A percentile compares a stretch with the other conserved stretches of the same genome.
Evolutionary conservation across 2,797 vertebrate genomes (phyloP).

Genomic region (Caiman crocodilus): DNA sequence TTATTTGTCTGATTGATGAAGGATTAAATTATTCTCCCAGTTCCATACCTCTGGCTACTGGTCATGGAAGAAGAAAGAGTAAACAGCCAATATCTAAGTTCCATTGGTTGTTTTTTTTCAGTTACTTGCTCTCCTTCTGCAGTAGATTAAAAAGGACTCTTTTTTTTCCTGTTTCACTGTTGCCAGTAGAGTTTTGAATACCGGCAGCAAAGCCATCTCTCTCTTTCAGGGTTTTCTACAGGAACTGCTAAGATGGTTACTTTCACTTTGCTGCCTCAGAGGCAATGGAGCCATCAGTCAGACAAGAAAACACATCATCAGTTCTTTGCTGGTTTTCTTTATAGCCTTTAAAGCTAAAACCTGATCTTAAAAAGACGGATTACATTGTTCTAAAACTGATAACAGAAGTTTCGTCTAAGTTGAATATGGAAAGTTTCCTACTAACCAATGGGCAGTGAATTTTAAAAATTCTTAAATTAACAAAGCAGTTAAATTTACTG

Average conservation of each 20-base stretch:
- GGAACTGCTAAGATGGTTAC: neutral
- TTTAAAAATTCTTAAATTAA: neutral
- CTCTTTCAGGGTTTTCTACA: neutral
- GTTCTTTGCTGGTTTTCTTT: neutral
- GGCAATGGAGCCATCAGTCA: neutral
- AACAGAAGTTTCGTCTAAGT: neutral
- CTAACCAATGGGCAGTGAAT: neutral
- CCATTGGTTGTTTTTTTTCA: neutral
- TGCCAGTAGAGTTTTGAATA: neutral
- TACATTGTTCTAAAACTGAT: neutral
- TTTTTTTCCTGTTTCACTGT: neutral
- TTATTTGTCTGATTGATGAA: neutral
- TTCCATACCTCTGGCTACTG: neutral
- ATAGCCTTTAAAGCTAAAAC: neutral
- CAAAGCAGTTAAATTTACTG: neutral
- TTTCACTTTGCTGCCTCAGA: neutral
- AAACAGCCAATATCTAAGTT: neutral
- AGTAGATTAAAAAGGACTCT: neutral
- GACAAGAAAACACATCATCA: neutral
- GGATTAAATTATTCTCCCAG: constrained; percentile 2
- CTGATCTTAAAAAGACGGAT: neutral
- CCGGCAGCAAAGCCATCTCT: neutral
- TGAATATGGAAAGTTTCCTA: neutral
- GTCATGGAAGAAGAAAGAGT: neutral
- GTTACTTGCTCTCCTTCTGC: neutral